Evolutionary conservation across 1,140 invertebrate species (phyloP).

Genomic region (Drosophila carrolli): DNA sequence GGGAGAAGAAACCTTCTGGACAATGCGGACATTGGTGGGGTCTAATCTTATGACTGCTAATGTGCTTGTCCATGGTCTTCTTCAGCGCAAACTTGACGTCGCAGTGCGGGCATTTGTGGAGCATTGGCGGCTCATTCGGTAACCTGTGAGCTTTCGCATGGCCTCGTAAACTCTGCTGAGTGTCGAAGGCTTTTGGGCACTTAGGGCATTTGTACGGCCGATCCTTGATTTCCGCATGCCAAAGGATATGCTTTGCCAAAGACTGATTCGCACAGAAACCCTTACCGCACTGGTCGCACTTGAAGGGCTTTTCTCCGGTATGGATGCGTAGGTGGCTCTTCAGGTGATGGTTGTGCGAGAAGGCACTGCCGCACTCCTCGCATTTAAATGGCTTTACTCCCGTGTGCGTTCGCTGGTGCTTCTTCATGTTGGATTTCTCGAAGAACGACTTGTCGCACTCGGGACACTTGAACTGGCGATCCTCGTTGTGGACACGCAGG

Average conservation of each 20-base stretch:
- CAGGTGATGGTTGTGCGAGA: conserved; percentile 42
- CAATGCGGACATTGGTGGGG: conserved; percentile 24
- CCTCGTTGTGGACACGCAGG: conserved; percentile 36
- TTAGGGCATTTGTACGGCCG: conserved; percentile 19
- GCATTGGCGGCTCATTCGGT: not conserved
- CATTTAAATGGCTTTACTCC: conserved; percentile 41
- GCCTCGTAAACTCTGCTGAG: conserved; percentile 3
- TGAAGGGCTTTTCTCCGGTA: conserved; percentile 47
- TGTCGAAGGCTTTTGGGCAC: conserved; percentile 39
- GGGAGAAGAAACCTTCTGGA: conserved; percentile 35
- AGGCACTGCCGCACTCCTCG: conserved; percentile 26
- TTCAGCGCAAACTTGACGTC: conserved; percentile 27
- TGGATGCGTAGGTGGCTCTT: conserved; percentile 40
- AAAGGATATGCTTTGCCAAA: conserved; percentile 28
- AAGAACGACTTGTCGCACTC: conserved; percentile 52
- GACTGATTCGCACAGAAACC: conserved; percentile 46
- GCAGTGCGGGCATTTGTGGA: conserved; percentile 30
- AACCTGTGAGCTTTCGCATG: conserved; percentile 20
- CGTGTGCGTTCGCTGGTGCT: conserved; percentile 39
- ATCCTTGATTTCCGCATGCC: conserved; percentile 30
- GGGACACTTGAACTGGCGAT: conserved; percentile 39
- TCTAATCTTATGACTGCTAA: conserved; percentile 26
- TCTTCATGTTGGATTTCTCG: conserved; percentile 51
- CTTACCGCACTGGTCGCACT: conserved; percentile 30
- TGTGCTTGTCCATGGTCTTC: conserved; percentile 29